Conservation (phyloP, 2,797 vertebrate species). For the Pangasius macronema region DNA sequence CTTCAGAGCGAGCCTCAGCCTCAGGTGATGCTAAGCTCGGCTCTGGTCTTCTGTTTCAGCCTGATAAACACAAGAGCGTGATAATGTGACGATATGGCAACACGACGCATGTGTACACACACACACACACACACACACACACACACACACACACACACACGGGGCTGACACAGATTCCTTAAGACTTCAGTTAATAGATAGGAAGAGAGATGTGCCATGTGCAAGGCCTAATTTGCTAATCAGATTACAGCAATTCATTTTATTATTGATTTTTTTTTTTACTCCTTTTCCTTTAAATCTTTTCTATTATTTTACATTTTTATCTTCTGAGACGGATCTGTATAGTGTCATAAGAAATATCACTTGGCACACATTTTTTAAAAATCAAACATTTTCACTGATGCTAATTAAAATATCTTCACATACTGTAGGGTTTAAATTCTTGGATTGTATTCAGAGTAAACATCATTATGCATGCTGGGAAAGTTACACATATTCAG, state of each 20-base stretch:
- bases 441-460: background rate
- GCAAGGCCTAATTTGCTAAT: background rate
- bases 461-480: background rate
- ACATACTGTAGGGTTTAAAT: background rate
- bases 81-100: background rate
- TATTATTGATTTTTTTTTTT: background rate
- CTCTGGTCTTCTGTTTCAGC: conserved; percentile 50
- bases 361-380: background rate
- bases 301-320: background rate
- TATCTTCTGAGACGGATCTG: background rate
- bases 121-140: conserved; percentile 8
- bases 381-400: background rate
- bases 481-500: background rate
- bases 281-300: background rate
- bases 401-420: background rate
- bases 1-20: conserved; percentile 53
- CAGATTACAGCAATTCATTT: background rate
- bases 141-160: conserved; percentile 1
- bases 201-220: background rate
- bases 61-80: conserved; percentile 47
- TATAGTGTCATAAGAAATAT: background rate
- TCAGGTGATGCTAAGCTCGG: conserved; percentile 79
- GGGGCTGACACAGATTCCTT: background rate
- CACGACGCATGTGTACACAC: background rate
- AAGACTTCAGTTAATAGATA: background rate